Evolutionary conservation across 2,113 vertebrate genomes (phyloP).

Genomic region (Silurus meridionalis): DNA sequence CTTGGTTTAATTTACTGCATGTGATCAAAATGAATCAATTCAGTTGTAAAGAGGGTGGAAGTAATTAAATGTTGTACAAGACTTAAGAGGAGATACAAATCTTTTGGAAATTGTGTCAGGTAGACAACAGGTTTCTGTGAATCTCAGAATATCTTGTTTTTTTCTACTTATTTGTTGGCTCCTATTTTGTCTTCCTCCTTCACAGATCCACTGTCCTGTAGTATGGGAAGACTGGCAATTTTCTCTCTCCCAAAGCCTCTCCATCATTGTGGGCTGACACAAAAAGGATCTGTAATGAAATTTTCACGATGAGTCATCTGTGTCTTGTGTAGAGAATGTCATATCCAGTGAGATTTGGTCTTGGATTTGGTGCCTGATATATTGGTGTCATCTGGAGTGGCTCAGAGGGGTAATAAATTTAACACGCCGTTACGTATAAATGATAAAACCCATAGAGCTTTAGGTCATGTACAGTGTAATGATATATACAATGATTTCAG

Average conservation of each 20-base stretch:
- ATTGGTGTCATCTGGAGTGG: slow-evolving; percentile 2
- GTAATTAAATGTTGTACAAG: slow-evolving; percentile 13
- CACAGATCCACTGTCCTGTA: slow-evolving; percentile 12
- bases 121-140: background rate
- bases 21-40: background rate
- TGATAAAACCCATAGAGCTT: background rate
- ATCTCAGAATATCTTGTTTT: slow-evolving; percentile 6
- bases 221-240: slow-evolving; percentile 13
- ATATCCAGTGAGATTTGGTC: background rate
- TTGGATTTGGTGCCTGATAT: slow-evolving; percentile 20
- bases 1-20: background rate
- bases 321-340: slow-evolving; percentile 23
- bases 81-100: background rate
- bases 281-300: slow-evolving; percentile 31
- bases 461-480: background rate
- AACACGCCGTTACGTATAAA: background rate
- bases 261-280: background rate
- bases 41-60: slow-evolving; percentile 5
- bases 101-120: too few species aligned
- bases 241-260: slow-evolving; percentile 4
- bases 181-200: background rate
- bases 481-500: background rate
- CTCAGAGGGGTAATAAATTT: background rate
- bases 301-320: slow-evolving; percentile 37
- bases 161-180: background rate